Conservation (phyloP, 2,888 invertebrate genomes). For the Ditula angustiorana region DNA sequence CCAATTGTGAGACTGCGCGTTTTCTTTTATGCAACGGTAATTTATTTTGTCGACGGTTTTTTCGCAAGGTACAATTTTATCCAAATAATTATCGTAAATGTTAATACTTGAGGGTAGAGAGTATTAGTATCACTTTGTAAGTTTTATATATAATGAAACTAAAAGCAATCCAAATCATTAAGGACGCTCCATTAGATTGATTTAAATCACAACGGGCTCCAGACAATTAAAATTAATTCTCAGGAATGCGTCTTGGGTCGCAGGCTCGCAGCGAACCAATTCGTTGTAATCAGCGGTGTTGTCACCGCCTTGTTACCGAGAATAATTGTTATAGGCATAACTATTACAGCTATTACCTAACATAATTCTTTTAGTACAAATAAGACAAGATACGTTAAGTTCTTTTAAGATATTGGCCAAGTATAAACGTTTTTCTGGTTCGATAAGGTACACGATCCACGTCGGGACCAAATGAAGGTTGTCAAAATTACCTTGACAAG, state of each 20-base stretch:
- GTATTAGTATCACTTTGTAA: neutral
- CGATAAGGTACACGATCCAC: too few relatives aligned
- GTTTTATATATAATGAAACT: neutral
- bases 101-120: too few relatives aligned
- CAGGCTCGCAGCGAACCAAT: slow-evolving; percentile 43
- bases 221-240: slow-evolving; percentile 47
- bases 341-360: slow-evolving; percentile 33
- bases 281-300: slow-evolving; percentile 44
- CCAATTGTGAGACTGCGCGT: too few relatives aligned
- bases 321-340: slow-evolving; percentile 11
- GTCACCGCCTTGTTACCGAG: slow-evolving; percentile 15
- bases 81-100: too few relatives aligned
- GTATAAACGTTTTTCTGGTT: too few relatives aligned
- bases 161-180: neutral
- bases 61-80: too few relatives aligned
- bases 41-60: too few relatives aligned
- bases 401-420: too few relatives aligned
- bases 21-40: too few relatives aligned
- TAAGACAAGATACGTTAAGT: too few relatives aligned
- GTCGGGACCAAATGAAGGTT: too few relatives aligned
- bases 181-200: slow-evolving; percentile 5
- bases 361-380: neutral
- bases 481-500: too few relatives aligned
- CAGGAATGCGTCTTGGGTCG: slow-evolving; percentile 46
- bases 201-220: slow-evolving; percentile 41